Evolutionary conservation across 2,113 vertebrate species (phyloP), one percentile per base, ranked within the genome.

Genomic region (Cochlearius cochlearius): DNA sequence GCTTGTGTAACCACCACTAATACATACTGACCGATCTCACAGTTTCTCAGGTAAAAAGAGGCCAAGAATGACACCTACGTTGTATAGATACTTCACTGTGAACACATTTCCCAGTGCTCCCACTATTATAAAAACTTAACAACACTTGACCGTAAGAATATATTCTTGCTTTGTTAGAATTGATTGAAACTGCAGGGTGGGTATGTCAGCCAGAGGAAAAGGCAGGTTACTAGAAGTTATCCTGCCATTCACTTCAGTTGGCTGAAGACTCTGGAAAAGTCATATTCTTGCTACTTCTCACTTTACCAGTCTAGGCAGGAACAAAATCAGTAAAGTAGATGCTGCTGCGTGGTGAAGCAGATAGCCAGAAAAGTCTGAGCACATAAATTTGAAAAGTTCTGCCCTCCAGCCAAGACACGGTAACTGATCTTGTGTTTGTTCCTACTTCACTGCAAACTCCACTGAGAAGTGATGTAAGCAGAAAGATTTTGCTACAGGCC

Each of bases 401-500:
- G 60, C 87, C 84, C 81, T 88, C 69, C 64, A 86, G 90, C 84
- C 93, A 95, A 91, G 84, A 34, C 60, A 50, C 3, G 4, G 91
- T 50, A 78, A 89, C 73, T 34, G 73, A 91, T 89, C 60, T 49
- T 5, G 30, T 60, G 43, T 87, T 96, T 91, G 55, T 67, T 95
- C 77, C 93, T 87, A 25, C 66, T 94, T 85, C 90, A 79, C 45
- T 81, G 86, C 62, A 87, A 86, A 86, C 34, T 67, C 56, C 56
- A 32, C 29, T 15, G 22, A 86, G 60, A 47, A 79, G 36, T 64
- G 69, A 91, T 78, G 58, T 49, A 87, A 96, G 66, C 66, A 94
- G 84, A 64, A 90, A 84, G 67, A 75, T 64, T 82, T 94, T 94
- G 80, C 94, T 89, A 72, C 64, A 43, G 95, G 84, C 89, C 87